Evolutionary conservation across 2,797 vertebrate species (phyloP).

Genomic region (Siniperca scherzeri): DNA sequence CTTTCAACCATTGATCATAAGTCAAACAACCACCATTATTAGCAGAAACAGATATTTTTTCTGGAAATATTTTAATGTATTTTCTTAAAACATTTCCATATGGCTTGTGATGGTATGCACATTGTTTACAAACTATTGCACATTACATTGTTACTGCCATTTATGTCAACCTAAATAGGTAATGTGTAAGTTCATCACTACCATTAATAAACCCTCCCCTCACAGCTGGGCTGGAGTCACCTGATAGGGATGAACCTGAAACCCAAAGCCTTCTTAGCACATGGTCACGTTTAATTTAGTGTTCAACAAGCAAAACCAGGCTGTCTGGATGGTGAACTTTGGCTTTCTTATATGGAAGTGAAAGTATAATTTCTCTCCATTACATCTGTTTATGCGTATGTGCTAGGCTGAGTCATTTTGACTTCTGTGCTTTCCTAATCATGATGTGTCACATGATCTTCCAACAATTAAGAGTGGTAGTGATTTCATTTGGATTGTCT

Average conservation of each 20-base stretch:
- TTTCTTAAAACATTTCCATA: not conserved
- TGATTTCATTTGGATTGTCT: not conserved
- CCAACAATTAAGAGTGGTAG: not conserved
- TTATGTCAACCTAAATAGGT: not conserved
- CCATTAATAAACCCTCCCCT: not conserved
- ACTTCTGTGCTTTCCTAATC: not conserved
- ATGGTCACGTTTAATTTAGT: not conserved
- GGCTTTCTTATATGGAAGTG: slow-evolving; percentile 51
- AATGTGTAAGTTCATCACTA: not conserved
- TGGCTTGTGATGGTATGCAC: not conserved
- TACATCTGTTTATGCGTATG: not conserved
- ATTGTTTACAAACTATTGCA: not conserved
- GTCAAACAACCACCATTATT: not conserved
- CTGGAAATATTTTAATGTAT: not conserved
- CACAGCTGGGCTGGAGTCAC: slow-evolving; percentile 53
- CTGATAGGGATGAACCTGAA: slow-evolving; percentile 61
- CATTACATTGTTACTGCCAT: not conserved
- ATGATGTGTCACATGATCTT: slow-evolving; percentile 38
- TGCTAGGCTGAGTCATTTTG: slow-evolving; percentile 10
- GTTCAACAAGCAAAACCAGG: accelerated
- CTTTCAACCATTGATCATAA: slow-evolving; percentile 3
- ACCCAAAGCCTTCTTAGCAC: not conserved
- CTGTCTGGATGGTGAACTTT: not conserved
- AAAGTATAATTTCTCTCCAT: slow-evolving; percentile 39
- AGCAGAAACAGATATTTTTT: not conserved